Evolutionary conservation across 1,140 invertebrate genomes (phyloP).

Genomic region (Diorhabda sublineata): DNA sequence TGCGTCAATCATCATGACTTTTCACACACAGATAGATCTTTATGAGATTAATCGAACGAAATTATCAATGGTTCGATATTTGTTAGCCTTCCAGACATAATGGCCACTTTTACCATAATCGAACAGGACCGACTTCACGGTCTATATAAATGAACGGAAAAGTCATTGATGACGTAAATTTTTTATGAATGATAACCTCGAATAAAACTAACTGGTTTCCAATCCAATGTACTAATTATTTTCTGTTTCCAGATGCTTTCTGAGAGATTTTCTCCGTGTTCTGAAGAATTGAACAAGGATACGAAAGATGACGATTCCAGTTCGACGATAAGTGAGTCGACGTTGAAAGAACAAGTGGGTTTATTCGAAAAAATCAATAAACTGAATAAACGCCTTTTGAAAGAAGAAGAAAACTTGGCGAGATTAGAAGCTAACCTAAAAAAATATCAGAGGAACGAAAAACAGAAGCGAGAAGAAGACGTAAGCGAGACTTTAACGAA

Average conservation of each 20-base stretch:
- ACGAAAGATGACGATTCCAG: conserved; percentile 48
- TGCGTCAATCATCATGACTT: too few relatives aligned
- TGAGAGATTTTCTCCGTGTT: conserved; percentile 52
- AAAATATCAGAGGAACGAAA: conserved; percentile 58
- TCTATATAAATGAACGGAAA: too few relatives aligned
- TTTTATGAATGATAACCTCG: too few relatives aligned
- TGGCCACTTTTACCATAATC: too few relatives aligned
- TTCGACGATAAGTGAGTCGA: conserved; percentile 41
- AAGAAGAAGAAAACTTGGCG: conserved; percentile 65
- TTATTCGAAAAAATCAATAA: conserved; percentile 66
- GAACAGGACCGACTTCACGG: too few relatives aligned
- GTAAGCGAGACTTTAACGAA: conserved; percentile 51
- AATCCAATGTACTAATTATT: conserved; percentile 34
- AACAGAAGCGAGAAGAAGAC: conserved; percentile 42
- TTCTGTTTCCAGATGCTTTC: conserved; percentile 49
- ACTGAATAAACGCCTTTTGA: conserved; percentile 65
- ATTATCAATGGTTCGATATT: too few relatives aligned
- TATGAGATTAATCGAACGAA: too few relatives aligned
- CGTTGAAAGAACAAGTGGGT: conserved; percentile 56
- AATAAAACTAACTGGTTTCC: too few relatives aligned
- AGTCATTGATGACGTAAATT: too few relatives aligned
- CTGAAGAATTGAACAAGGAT: conserved; percentile 53
- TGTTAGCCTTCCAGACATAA: too few relatives aligned
- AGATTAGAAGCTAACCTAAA: conserved; percentile 62
- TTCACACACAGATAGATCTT: too few relatives aligned